These are phyloP conservation scores for Nematostella vectensis DNA, from an alignment of 92 coral and sea anemone genomes.

Conservation along the genomic window DNA sequence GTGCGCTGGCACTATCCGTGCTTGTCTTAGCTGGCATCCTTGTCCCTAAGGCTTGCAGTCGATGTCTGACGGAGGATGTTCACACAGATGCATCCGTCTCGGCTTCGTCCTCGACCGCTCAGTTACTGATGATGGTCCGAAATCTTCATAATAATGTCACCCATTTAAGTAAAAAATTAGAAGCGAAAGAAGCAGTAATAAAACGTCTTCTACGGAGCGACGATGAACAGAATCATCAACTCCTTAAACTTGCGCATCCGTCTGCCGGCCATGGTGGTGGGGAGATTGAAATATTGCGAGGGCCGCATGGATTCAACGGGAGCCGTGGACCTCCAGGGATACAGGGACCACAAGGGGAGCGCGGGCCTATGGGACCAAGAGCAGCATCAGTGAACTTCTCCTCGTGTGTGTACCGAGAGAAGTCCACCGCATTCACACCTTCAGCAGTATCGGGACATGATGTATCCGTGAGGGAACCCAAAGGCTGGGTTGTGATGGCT, in stretches of 20 bases:
- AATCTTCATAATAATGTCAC: slow-evolving; percentile 38
- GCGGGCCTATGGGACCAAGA: slow-evolving; percentile 29
- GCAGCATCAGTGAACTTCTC: slow-evolving; percentile 40
- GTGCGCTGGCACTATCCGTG: slow-evolving; percentile 23
- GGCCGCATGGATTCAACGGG: slow-evolving; percentile 11
- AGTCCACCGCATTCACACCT: slow-evolving; percentile 12
- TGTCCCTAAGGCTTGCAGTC: slow-evolving; percentile 20
- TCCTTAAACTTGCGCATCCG: slow-evolving; percentile 30
- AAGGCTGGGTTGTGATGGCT: slow-evolving; percentile 24
- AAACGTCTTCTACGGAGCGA: slow-evolving; percentile 38
- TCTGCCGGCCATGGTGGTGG: too few species aligned
- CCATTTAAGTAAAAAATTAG: slow-evolving; percentile 17
- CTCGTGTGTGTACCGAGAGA: slow-evolving; percentile 17
- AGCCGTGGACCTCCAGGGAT: slow-evolving; percentile 36
- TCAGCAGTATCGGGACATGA: slow-evolving; percentile 11
- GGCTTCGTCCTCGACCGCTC: slow-evolving; percentile 15
- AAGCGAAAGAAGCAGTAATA: slow-evolving; percentile 30
- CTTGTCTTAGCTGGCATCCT: slow-evolving; percentile 29
- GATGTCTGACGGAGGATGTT: slow-evolving; percentile 27
- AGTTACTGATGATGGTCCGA: slow-evolving; percentile 26
- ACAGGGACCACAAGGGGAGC: slow-evolving; percentile 34
- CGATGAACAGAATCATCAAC: slow-evolving; percentile 24
- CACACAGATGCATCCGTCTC: slow-evolving; percentile 5
- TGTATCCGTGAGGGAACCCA: slow-evolving; percentile 22
- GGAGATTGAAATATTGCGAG: too few species aligned